Evolutionary conservation across 2,113 vertebrate species (phyloP).

Genomic region (Ailuropoda melanoleuca): DNA sequence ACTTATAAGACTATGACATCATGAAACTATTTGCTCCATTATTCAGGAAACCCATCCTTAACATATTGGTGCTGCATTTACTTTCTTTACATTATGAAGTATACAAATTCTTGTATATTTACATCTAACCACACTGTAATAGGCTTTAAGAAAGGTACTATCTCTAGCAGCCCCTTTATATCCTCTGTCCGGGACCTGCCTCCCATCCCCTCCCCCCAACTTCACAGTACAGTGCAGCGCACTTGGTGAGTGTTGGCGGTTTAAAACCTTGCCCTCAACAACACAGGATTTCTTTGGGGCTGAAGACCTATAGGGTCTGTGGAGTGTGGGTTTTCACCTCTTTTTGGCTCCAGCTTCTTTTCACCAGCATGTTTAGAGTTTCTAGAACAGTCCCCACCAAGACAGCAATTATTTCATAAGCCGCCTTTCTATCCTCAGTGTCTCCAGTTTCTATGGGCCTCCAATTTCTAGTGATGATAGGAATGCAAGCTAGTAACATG

Average conservation of each 20-base stretch:
- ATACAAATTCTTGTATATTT: neutral
- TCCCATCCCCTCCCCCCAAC: neutral
- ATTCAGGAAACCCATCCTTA: neutral
- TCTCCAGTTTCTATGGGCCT: neutral
- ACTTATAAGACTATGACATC: neutral
- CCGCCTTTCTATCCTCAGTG: neutral
- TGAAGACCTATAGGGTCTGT: neutral
- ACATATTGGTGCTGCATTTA: neutral
- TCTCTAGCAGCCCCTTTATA: neutral
- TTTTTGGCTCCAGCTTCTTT: conserved; percentile 12
- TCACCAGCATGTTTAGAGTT: neutral
- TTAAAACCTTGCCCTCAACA: neutral
- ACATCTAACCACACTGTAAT: neutral
- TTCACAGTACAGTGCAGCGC: neutral
- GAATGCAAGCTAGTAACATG: neutral
- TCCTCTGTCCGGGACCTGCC: neutral
- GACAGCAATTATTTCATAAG: neutral
- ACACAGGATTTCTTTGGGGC: neutral
- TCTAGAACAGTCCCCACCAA: neutral
- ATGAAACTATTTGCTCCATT: neutral
- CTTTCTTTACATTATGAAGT: conserved; percentile 32
- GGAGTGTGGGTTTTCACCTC: neutral
- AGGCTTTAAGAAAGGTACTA: neutral
- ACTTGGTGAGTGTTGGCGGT: neutral
- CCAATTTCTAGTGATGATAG: neutral